Percentiles rank a stretch among this genome's conserved stretches.
Evolutionary conservation across 2,888 invertebrate species (phyloP).

Genomic region (Andrena bicolor): DNA sequence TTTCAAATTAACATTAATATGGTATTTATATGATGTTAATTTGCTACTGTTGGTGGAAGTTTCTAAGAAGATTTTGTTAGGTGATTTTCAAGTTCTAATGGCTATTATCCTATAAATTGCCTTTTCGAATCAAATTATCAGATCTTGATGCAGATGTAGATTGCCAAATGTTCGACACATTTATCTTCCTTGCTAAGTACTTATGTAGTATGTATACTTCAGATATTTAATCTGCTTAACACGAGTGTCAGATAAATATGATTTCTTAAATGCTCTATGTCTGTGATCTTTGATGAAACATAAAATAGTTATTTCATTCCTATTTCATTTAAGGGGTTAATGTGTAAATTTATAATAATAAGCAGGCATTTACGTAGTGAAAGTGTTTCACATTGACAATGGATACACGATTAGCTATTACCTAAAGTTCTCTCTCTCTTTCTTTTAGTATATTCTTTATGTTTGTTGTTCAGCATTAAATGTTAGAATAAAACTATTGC

Average conservation of each 20-base stretch:
- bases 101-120: background rate
- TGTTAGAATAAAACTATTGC: conserved; percentile 6
- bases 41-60: background rate
- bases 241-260: no score
- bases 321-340: conserved; percentile 37
- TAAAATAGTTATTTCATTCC: conserved; percentile 17
- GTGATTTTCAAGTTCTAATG: background rate
- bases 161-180: background rate
- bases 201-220: background rate
- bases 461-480: background rate
- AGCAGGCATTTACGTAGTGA: background rate
- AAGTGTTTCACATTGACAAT: conserved; percentile 10
- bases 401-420: background rate
- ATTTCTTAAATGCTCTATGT: background rate
- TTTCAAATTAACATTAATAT: background rate
- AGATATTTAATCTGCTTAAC: background rate
- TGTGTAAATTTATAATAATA: conserved; percentile 18
- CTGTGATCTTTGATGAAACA: conserved; percentile 4
- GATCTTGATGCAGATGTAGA: background rate
- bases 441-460: background rate
- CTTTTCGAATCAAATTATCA: background rate
- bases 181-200: conserved; percentile 23
- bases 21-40: background rate
- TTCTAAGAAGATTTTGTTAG: background rate
- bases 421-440: background rate